These are phyloP conservation scores for Ataeniobius toweri DNA, from an alignment of 2,797 vertebrate genomes.

Conservation along the genomic window DNA sequence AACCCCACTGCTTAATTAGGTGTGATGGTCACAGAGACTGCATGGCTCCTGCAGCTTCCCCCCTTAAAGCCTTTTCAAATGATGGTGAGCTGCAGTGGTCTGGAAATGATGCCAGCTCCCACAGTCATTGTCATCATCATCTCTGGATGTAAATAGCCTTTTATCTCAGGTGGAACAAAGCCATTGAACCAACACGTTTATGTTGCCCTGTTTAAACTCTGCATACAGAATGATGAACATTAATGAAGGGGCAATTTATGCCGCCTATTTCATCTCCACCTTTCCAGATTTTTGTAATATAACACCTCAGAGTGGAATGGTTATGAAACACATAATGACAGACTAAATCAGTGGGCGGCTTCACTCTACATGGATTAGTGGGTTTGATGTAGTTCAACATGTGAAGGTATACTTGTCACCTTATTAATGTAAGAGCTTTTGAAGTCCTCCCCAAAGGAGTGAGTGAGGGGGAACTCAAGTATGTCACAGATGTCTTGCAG, in stretches of 20 bases:
- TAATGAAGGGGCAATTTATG: slow-evolving; percentile 81
- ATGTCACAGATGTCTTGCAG: slow-evolving; percentile 72
- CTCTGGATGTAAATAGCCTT: slow-evolving; percentile 77
- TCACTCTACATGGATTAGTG: slow-evolving; percentile 81
- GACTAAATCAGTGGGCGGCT: slow-evolving; percentile 83
- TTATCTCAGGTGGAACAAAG: slow-evolving; percentile 80
- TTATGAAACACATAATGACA: slow-evolving; percentile 84
- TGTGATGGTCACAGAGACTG: slow-evolving; percentile 74
- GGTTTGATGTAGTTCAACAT: slow-evolving; percentile 79
- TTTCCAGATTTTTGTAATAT: slow-evolving; percentile 70
- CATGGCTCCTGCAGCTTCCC: slow-evolving; percentile 61
- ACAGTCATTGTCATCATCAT: slow-evolving; percentile 69
- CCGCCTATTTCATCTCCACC: slow-evolving; percentile 67
- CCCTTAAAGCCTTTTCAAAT: slow-evolving; percentile 77
- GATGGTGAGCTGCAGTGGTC: slow-evolving; percentile 59
- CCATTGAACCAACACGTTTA: slow-evolving; percentile 68
- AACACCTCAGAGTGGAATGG: slow-evolving; percentile 78
- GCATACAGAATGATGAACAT: slow-evolving; percentile 66
- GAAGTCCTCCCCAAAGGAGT: slow-evolving; percentile 76
- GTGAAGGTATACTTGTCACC: slow-evolving; percentile 78
- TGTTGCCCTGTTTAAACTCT: slow-evolving; percentile 73
- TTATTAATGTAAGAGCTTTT: slow-evolving; percentile 81
- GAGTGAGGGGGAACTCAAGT: slow-evolving; percentile 58
- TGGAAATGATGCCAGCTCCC: slow-evolving; percentile 66
- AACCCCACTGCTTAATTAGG: slow-evolving; percentile 77